phyloP scores from a whole-genome alignment of 2,797 vertebrate genomes.

The Xyrichtys novacula region DNA sequence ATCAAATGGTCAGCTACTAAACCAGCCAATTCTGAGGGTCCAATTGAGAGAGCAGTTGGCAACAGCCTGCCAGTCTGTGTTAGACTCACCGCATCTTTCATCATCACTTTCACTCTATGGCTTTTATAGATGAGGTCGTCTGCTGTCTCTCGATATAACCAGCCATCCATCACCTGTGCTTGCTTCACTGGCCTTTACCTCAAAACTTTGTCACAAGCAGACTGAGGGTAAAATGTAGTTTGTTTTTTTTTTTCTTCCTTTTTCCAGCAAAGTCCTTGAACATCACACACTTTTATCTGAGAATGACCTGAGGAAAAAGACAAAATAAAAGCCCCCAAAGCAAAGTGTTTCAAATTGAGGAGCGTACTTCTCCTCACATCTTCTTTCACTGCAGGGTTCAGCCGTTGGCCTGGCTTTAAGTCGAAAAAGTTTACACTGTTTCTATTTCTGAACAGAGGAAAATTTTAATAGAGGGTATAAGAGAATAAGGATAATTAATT shows the following conservation, averaged over 20 bases:
- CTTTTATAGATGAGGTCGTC: conserved; percentile 52
- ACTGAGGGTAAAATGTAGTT: conserved; percentile 37
- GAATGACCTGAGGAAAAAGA: conserved; percentile 65
- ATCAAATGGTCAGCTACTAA: conserved; percentile 64
- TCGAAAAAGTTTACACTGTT: conserved; percentile 58
- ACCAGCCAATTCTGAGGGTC: conserved; percentile 63
- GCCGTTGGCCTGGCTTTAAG: conserved; percentile 70
- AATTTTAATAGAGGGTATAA: conserved; percentile 26
- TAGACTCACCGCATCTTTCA: conserved; percentile 58
- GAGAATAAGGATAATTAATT: conserved; percentile 29
- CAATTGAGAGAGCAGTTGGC: conserved; percentile 49
- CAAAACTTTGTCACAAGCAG: conserved; percentile 34
- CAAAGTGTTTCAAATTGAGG: conserved; percentile 61
- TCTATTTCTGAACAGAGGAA: conserved; percentile 48
- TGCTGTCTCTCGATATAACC: conserved; percentile 21
- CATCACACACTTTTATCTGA: conserved; percentile 71
- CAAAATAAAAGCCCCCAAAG: conserved; percentile 74
- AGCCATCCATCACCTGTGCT: conserved; percentile 47
- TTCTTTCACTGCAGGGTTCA: conserved; percentile 61
- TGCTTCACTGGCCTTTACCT: conserved; percentile 33
- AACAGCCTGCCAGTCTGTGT: conserved; percentile 65
- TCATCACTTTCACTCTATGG: conserved; percentile 35
- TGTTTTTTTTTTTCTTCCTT: conserved; percentile 50
- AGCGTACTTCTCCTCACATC: conserved; percentile 42
- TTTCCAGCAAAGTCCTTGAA: conserved; percentile 50